Evolutionary conservation across 1,140 invertebrate genomes (phyloP).

Genomic region (Megathymus violae): DNA sequence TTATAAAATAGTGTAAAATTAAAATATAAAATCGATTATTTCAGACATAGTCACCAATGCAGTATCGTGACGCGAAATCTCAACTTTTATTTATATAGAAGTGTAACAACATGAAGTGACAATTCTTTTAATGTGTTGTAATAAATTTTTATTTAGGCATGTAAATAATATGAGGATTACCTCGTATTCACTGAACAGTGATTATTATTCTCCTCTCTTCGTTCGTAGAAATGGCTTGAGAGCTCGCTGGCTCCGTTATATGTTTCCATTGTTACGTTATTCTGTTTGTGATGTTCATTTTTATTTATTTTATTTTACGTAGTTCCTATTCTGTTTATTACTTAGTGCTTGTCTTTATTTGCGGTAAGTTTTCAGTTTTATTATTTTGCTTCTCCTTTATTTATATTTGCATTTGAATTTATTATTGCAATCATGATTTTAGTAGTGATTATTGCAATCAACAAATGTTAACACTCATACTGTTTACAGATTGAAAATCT

Average conservation of each 20-base stretch:
- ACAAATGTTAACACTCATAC: not conserved
- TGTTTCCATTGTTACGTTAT: constrained; percentile 31
- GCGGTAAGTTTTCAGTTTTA: constrained; percentile 48
- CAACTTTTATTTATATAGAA: constrained; percentile 10
- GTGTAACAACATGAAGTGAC: constrained; percentile 4
- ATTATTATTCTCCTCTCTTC: constrained; percentile 29
- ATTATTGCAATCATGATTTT: constrained; percentile 12
- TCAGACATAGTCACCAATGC: constrained; percentile 2
- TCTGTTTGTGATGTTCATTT: constrained; percentile 30
- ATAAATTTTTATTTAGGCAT: constrained; percentile 26
- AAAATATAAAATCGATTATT: constrained; percentile 1
- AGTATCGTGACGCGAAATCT: constrained; percentile 11
- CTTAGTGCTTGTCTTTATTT: constrained; percentile 40
- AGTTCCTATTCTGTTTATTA: constrained; percentile 40
- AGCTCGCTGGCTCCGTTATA: constrained; percentile 28
- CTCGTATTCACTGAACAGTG: constrained; percentile 28
- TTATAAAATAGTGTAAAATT: not conserved
- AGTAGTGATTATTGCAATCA: no score
- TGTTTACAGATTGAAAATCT: constrained; percentile 95
- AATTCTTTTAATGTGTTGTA: not conserved
- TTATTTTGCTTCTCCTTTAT: constrained; percentile 36
- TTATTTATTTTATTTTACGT: constrained; percentile 37
- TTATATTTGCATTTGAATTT: constrained; percentile 35
- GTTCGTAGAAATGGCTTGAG: constrained; percentile 20
- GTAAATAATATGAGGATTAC: constrained; percentile 20